These are phyloP conservation scores for Cyprinus carpio DNA, from an alignment of 2,113 vertebrate species.

Conservation along the genomic window DNA sequence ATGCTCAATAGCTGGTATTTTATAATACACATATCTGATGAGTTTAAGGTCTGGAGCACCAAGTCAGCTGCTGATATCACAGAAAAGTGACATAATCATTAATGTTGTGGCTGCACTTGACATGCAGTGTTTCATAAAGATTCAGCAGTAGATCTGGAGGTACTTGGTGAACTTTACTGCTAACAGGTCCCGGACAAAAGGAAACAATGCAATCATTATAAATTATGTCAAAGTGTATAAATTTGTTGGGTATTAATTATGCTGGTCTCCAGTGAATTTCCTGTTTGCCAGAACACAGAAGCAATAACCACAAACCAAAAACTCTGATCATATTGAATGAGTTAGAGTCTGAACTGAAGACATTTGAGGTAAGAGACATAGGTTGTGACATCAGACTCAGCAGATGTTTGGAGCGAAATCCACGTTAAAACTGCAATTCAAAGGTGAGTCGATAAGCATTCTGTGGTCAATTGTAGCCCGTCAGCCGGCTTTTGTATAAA, in stretches of 20 bases:
- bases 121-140: not conserved
- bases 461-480: too few species aligned
- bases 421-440: too few species aligned
- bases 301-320: not conserved
- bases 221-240: not conserved
- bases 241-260: not conserved
- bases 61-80: conserved; percentile 42
- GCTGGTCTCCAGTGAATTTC: not conserved
- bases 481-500: too few species aligned
- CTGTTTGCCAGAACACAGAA: conserved; percentile 12
- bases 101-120: conserved; percentile 37
- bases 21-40: conserved; percentile 37
- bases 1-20: not conserved
- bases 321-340: not conserved
- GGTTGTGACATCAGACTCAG: too few species aligned
- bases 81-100: not conserved
- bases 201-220: not conserved
- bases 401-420: too few species aligned
- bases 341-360: too few species aligned
- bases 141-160: not conserved
- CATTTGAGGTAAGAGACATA: too few species aligned
- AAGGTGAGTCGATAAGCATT: too few species aligned
- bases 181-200: not conserved
- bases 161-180: not conserved
- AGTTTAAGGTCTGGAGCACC: conserved; percentile 27